Evolutionary conservation across 1,140 invertebrate genomes (phyloP), one percentile per base, ranked within the genome.

Genomic region (Leptonema lineaticorne): DNA sequence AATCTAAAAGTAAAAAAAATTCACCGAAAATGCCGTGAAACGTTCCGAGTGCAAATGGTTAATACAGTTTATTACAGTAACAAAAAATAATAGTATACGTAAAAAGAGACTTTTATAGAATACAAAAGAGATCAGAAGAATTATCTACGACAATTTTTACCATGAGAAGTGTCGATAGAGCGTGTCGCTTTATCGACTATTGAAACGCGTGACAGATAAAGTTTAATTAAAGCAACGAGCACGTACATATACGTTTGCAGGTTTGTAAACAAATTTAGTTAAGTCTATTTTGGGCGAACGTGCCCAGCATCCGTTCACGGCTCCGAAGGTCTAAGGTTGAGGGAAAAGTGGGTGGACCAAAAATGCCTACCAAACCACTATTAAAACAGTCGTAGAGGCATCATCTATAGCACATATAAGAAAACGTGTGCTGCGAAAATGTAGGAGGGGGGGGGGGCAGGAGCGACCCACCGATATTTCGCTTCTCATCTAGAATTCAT

Each of bases 221-320:
- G 50, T 53, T 53, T 53, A 53, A 53, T 53, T 53, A 53, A 53
- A 53, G 20, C 50, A 7, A 8, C 20, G 24, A n/a, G 53, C 28
- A 57, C 53, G 53, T 57, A 22, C 20, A 28, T 6, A 26, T 20
- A 22, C 28, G n/a, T 27, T 59, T 59, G 57, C 30, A 30, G 30
- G 57, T 59, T 59, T 33, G 30, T 59, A 59, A 59, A 59, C 57
- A 59, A 59, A 59, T 59, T 59, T 59, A 33, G 57, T 53, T 53
- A 53, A 53, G 50, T 37, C 57, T 33, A 59, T 59, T 59, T 59
- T 33, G 57, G 57, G 1, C 8, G n/a, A 16, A 59, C 57, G 57
- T 59, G 57, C 8, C n/a, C 57, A 28, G 57, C 14, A 59, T 59
- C 24, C 22, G 22, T 9, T 11, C 24, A 53, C 1, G 50, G 2